Conservation (phyloP, 2,888 invertebrate genomes). For the Thelaira solivaga region DNA sequence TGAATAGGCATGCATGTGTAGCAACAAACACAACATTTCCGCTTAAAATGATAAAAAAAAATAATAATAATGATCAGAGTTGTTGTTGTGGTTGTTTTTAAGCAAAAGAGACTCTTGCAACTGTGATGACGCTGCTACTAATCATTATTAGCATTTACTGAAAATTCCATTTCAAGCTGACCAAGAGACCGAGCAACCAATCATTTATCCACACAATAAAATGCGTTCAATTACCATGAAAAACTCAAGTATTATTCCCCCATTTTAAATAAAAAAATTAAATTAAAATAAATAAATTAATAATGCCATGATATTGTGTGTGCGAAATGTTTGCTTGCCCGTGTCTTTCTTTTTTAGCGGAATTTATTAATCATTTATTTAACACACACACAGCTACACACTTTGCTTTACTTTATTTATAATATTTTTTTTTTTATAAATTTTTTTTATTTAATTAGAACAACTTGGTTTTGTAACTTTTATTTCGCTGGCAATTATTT, state of each 20-base stretch:
- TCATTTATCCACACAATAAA: slow-evolving; percentile 19
- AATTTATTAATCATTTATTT: slow-evolving; percentile 40
- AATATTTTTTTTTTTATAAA: no score
- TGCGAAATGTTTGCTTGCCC: slow-evolving; percentile 10
- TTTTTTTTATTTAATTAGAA: slow-evolving; percentile 15
- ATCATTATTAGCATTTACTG: slow-evolving; percentile 42
- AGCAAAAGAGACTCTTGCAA: background rate
- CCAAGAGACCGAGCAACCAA: background rate
- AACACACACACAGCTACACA: background rate
- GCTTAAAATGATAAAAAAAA: slow-evolving; percentile 16
- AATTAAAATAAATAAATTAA: background rate
- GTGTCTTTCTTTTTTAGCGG: slow-evolving; percentile 7
- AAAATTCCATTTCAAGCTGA: slow-evolving; percentile 9
- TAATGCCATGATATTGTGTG: slow-evolving; percentile 35
- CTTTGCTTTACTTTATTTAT: background rate
- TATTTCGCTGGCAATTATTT: slow-evolving; percentile 26
- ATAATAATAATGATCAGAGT: slow-evolving; percentile 22
- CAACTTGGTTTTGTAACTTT: no score
- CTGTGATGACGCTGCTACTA: slow-evolving; percentile 5
- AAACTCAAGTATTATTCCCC: slow-evolving; percentile 34
- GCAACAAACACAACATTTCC: slow-evolving; percentile 35
- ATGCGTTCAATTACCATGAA: slow-evolving; percentile 37
- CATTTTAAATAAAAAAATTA: background rate
- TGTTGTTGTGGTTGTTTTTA: no score
- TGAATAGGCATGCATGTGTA: slow-evolving; percentile 6